phyloP scores from a whole-genome alignment of 2,797 vertebrate species.

The Enteromius radiatus region DNA sequence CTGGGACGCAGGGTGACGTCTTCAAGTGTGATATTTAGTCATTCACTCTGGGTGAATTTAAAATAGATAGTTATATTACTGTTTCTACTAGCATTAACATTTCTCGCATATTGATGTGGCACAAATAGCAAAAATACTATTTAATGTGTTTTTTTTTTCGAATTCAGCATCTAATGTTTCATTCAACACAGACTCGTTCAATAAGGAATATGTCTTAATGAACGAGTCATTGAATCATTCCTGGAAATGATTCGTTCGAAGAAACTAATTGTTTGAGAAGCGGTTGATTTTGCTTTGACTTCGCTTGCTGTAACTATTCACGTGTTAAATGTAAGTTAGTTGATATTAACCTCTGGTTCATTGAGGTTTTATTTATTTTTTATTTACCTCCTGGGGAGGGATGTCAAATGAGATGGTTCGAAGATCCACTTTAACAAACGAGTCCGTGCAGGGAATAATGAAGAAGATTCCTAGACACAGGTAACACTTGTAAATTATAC shows the following conservation, averaged over 20 bases:
- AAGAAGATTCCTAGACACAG: constrained; percentile 78
- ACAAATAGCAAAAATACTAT: not conserved
- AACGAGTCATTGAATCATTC: not conserved
- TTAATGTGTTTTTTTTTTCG: not conserved
- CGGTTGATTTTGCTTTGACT: not conserved
- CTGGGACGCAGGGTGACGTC: not conserved
- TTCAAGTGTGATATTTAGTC: not conserved
- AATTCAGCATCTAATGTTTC: not conserved
- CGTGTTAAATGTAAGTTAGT: not conserved
- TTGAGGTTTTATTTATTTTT: not conserved
- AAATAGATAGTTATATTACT: not conserved
- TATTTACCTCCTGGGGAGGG: constrained; percentile 81
- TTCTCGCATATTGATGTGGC: not conserved
- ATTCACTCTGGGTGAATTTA: not conserved
- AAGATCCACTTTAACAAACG: constrained; percentile 80
- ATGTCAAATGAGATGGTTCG: constrained; percentile 84
- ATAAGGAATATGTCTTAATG: not conserved
- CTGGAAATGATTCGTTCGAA: not conserved
- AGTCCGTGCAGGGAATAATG: constrained; percentile 80
- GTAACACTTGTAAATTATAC: not conserved
- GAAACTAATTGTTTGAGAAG: not conserved
- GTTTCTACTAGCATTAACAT: not conserved
- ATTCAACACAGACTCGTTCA: not conserved
- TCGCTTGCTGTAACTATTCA: not conserved
- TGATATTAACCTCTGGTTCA: not conserved